Percentiles rank a stretch among this genome's conserved stretches.
These are phyloP conservation scores for Unio pictorum DNA, from an alignment of 2,888 invertebrate species.

Conservation along the genomic window DNA sequence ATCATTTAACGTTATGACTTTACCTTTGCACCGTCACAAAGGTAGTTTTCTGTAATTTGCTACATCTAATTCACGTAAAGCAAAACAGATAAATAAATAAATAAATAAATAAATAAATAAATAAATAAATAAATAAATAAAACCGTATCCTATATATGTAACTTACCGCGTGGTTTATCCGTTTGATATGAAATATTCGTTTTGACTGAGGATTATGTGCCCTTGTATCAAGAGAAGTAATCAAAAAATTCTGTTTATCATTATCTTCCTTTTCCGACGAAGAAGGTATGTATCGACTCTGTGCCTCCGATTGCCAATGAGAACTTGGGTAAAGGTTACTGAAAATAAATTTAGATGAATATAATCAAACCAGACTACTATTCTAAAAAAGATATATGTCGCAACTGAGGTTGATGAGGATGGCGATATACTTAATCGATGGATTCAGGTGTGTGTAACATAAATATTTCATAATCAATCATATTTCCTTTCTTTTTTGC, in stretches of 20 bases:
- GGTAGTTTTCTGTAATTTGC: neutral
- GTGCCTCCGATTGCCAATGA: slow-evolving; percentile 40
- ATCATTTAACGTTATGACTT: too few relatives aligned
- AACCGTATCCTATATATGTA: too few relatives aligned
- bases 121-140: neutral
- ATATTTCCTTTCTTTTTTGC: too few relatives aligned
- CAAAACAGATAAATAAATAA: neutral
- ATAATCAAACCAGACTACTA: neutral
- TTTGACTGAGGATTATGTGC: slow-evolving; percentile 46
- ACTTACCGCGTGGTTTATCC: slow-evolving; percentile 40
- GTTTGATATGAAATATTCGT: slow-evolving; percentile 38
- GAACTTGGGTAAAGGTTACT: slow-evolving; percentile 33
- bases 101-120: neutral
- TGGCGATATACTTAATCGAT: too few relatives aligned
- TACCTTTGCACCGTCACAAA: neutral
- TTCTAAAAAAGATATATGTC: too few relatives aligned
- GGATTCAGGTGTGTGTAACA: too few relatives aligned
- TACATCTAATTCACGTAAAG: too few relatives aligned
- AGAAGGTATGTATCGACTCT: slow-evolving; percentile 15
- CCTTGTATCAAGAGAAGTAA: slow-evolving; percentile 36
- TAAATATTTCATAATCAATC: too few relatives aligned
- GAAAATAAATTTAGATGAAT: slow-evolving; percentile 6
- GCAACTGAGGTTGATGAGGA: too few relatives aligned
- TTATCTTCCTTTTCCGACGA: too few relatives aligned
- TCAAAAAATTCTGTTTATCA: slow-evolving; percentile 24